Conservation (phyloP, 2,113 vertebrate species). For the Bubo scandiacus region DNA sequence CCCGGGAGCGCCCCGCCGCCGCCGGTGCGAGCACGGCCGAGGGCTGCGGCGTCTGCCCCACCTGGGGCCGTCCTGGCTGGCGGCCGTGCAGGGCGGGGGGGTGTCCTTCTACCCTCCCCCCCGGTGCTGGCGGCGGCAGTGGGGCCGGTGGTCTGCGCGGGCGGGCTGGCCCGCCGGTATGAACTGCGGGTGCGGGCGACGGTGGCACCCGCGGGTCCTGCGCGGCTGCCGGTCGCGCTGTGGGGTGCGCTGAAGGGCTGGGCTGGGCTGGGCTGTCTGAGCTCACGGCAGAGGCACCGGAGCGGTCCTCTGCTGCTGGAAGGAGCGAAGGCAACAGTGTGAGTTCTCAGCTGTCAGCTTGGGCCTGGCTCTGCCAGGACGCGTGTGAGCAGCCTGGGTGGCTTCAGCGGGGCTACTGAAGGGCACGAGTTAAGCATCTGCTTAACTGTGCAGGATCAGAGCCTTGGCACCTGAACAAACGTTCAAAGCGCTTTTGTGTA, state of each 20-base stretch:
- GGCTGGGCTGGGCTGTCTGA: accelerated
- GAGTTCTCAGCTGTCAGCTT: neutral
- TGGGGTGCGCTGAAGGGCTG: neutral
- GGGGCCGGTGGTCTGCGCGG: neutral
- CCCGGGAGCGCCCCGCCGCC: too few relatives aligned
- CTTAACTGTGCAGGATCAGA: neutral
- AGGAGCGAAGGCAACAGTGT: accelerated
- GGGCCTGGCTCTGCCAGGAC: neutral
- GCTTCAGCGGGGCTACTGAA: neutral
- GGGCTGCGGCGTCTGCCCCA: neutral
- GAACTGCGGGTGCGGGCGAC: neutral
- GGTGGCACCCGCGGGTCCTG: too few relatives aligned
- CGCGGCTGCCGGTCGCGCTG: neutral
- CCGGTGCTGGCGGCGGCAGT: neutral
- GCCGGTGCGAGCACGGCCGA: neutral
- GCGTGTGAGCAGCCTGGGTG: neutral
- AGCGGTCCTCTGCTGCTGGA: neutral
- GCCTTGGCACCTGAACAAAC: neutral
- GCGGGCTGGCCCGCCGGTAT: neutral
- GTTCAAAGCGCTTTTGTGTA: neutral
- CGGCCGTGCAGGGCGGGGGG: neutral
- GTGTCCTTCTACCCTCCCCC: too few relatives aligned
- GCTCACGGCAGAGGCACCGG: neutral
- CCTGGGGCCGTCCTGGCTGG: too few relatives aligned
- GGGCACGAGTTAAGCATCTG: neutral